phyloP scores from a whole-genome alignment of 2,888 invertebrate genomes.

The Torymus texanus region DNA sequence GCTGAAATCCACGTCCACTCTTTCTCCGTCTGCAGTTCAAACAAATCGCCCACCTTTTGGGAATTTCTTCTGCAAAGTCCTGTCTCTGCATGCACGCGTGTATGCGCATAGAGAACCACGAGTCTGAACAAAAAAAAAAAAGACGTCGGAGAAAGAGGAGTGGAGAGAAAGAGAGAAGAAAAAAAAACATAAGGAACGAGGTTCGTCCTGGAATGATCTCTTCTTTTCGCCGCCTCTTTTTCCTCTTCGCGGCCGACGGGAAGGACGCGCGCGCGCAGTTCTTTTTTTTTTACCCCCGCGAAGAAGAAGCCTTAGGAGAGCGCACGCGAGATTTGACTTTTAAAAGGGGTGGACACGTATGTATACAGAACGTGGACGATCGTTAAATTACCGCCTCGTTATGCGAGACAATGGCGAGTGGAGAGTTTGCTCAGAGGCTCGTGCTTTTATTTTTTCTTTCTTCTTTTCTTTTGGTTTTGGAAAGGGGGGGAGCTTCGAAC shows the following conservation, averaged over 20 bases:
- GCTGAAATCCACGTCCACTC: too few species aligned
- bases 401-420: neutral
- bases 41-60: too few species aligned
- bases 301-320: too few species aligned
- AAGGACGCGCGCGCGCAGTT: too few species aligned
- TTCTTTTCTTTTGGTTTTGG: neutral
- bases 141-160: neutral
- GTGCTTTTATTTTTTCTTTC: neutral
- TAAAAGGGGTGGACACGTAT: too few species aligned
- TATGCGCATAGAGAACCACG: too few species aligned
- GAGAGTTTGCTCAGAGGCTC: neutral
- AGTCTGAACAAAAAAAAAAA: neutral
- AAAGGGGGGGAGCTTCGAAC: neutral
- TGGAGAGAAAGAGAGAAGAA: neutral
- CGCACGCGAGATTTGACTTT: too few species aligned
- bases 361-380: neutral
- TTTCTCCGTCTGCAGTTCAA: too few species aligned
- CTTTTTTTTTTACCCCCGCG: neutral
- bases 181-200: slow-evolving; percentile 34
- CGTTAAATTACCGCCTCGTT: slow-evolving; percentile 18
- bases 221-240: slow-evolving; percentile 20
- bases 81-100: too few species aligned
- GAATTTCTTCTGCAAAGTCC: too few species aligned
- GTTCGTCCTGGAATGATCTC: slow-evolving; percentile 40
- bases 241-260: neutral